Evolutionary conservation across 2,797 vertebrate species (phyloP).

Genomic region (Pantherophis vulpinus): DNA sequence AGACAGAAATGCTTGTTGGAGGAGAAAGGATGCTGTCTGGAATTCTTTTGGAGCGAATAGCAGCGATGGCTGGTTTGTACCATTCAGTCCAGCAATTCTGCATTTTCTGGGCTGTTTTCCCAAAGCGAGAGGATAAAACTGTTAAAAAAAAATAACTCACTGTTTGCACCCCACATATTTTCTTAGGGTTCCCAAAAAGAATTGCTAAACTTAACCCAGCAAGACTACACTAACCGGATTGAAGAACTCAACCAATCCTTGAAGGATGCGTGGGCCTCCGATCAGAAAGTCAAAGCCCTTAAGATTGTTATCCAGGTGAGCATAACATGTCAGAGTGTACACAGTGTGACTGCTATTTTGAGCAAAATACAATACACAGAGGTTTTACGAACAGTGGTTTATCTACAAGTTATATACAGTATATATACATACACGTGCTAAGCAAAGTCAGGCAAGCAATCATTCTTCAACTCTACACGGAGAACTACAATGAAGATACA

Average conservation of each 20-base stretch:
- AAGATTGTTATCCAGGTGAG: constrained; percentile 98
- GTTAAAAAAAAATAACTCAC: neutral
- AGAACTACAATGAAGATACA: too few relatives aligned
- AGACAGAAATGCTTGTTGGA: neutral
- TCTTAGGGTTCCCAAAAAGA: constrained; percentile 92
- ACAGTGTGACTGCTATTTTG: too few relatives aligned
- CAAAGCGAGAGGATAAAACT: neutral
- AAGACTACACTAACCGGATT: constrained; percentile 94
- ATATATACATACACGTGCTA: too few relatives aligned
- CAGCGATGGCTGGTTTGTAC: neutral
- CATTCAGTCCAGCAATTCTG: neutral
- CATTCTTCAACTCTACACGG: too few relatives aligned
- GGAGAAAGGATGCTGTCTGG: neutral
- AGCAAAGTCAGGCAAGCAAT: too few relatives aligned
- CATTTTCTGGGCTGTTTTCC: neutral
- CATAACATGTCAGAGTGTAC: neutral
- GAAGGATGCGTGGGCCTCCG: constrained; percentile 95
- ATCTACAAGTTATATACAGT: too few relatives aligned
- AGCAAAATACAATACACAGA: too few relatives aligned
- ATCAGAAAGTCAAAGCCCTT: constrained; percentile 98
- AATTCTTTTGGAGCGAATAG: neutral
- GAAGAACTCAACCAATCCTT: constrained; percentile 96
- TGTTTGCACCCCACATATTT: neutral
- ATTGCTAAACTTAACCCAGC: constrained; percentile 93
- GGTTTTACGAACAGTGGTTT: too few relatives aligned